phyloP scores from a whole-genome alignment of 2,797 vertebrate species.

The Dendrocincla tyrannina region DNA sequence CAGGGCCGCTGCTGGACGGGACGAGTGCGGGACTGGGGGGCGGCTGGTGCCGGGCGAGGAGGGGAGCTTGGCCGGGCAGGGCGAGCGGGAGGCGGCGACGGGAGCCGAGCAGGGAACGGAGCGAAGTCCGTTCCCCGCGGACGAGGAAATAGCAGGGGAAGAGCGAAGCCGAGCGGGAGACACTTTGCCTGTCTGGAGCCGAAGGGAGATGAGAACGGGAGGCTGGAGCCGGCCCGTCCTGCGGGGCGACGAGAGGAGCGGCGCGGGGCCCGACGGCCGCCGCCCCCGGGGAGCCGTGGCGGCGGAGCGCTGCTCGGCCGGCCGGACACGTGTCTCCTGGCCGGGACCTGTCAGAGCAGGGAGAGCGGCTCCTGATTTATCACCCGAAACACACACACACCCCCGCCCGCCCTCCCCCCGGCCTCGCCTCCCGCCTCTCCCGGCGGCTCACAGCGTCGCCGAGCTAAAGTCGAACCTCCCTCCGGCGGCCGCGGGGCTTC shows the following conservation, averaged over 20 bases:
- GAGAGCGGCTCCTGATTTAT: conserved; percentile 82
- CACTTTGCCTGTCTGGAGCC: not conserved
- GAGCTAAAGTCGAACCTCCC: not conserved
- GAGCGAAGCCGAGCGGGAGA: not conserved
- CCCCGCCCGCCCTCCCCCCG: conserved; percentile 41
- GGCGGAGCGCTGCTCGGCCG: conserved; percentile 70
- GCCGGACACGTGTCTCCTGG: conserved; percentile 84
- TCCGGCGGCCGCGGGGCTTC: not conserved
- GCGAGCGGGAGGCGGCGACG: not conserved
- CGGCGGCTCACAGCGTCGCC: not conserved
- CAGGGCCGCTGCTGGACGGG: not conserved
- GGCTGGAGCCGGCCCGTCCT: not conserved
- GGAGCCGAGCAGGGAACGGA: not conserved
- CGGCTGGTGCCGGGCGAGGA: not conserved
- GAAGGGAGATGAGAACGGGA: not conserved
- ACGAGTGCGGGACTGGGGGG: not conserved
- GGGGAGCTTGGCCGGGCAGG: not conserved
- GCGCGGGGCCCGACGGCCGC: not conserved
- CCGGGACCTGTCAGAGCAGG: conserved; percentile 73
- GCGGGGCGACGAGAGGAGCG: not conserved
- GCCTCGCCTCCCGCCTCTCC: not conserved
- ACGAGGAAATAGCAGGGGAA: not conserved
- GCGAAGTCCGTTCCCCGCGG: not conserved
- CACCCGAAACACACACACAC: conserved; percentile 80
- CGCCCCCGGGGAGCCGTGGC: conserved; percentile 38